A percentile compares a stretch with the other conserved stretches of the same genome.
Evolutionary conservation across 2,797 vertebrate species (phyloP).

Genomic region (Centropyge bicolor): DNA sequence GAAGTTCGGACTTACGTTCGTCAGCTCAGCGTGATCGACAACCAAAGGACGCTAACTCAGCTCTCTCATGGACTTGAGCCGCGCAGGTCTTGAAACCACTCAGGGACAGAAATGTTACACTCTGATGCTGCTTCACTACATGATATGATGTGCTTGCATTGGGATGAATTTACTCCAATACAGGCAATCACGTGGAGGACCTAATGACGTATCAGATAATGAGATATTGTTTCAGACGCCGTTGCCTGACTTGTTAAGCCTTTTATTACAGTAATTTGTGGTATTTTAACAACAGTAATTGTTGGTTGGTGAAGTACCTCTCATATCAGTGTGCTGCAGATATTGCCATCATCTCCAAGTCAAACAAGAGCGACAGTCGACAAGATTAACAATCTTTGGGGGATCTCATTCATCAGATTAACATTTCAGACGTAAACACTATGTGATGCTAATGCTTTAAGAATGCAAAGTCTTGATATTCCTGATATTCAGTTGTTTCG

Average conservation of each 20-base stretch:
- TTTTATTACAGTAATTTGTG: conserved; percentile 67
- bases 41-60: conserved; percentile 97
- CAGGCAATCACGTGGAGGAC: conserved; percentile 56
- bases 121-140: conserved; percentile 82
- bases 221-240: conserved; percentile 60
- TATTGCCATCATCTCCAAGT: conserved; percentile 49
- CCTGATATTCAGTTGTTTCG: conserved; percentile 71
- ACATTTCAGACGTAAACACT: conserved; percentile 57
- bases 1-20: conserved; percentile 94
- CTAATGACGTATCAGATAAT: conserved; percentile 53
- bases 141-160: conserved; percentile 70
- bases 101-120: conserved; percentile 61
- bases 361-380: conserved; percentile 40
- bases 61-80: conserved; percentile 96
- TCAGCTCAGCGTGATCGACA: conserved; percentile 97
- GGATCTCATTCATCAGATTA: conserved; percentile 51
- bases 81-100: conserved; percentile 89
- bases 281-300: conserved; percentile 65
- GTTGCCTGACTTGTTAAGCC: conserved; percentile 51
- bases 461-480: conserved; percentile 55
- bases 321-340: conserved; percentile 61
- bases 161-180: conserved; percentile 42
- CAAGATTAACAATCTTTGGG: conserved; percentile 36
- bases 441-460: conserved; percentile 57
- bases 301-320: conserved; percentile 61